Evolutionary conservation across 2,113 vertebrate genomes (phyloP).

Genomic region (Dermatemys mawii): DNA sequence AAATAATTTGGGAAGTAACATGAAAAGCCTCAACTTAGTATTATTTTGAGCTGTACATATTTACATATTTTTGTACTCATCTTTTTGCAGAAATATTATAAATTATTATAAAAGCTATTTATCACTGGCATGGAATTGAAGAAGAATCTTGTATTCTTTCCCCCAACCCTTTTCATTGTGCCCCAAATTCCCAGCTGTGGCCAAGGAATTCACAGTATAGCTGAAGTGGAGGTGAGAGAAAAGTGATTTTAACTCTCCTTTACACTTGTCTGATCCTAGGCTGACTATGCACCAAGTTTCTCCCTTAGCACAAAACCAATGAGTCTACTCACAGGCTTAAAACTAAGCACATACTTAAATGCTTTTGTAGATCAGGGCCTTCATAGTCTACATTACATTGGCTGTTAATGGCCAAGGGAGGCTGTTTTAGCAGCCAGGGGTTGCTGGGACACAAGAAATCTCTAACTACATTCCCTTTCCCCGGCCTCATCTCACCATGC

Average conservation of each 20-base stretch:
- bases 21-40: neutral
- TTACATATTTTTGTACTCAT: neutral
- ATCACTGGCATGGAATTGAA: neutral
- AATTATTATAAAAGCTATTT: neutral
- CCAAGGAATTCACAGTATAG: neutral
- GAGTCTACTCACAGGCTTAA: neutral
- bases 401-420: neutral
- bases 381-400: neutral
- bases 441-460: no score
- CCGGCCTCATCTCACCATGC: neutral
- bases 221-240: no score
- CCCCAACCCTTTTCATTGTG: neutral
- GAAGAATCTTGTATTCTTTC: neutral
- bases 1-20: neutral
- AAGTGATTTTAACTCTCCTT: neutral
- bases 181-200: neutral
- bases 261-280: neutral
- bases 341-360: no score
- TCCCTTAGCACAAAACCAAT: neutral
- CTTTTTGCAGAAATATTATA: neutral
- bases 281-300: no score
- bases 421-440: neutral
- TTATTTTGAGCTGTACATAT: no score
- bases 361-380: neutral
- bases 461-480: neutral